These are phyloP conservation scores for Chymomyza procnemis DNA, from an alignment of 2,888 invertebrate genomes.

Conservation along the genomic window DNA sequence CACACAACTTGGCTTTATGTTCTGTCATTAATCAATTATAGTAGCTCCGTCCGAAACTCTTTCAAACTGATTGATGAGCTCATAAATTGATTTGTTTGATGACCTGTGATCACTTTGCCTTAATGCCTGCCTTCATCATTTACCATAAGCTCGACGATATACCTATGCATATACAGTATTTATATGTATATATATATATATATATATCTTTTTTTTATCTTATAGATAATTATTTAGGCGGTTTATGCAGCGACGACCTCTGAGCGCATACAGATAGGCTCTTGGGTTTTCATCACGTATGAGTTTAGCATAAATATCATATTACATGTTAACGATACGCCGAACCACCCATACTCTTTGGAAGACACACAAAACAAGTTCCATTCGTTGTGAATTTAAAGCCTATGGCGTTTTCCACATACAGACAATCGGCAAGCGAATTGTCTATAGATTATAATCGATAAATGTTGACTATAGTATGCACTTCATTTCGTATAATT, in stretches of 20 bases:
- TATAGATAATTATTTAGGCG: background rate
- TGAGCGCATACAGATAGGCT: background rate
- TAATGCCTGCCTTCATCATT: background rate
- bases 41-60: background rate
- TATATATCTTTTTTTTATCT: no score
- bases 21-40: conserved; percentile 43
- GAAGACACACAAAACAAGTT: background rate
- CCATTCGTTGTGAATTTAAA: background rate
- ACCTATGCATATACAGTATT: no score
- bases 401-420: background rate
- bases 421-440: background rate
- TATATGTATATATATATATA: background rate
- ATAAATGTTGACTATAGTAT: no score
- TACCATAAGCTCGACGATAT: background rate
- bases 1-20: conserved; percentile 32
- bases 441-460: no score
- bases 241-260: conserved; percentile 13
- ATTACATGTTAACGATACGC: background rate
- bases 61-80: conserved; percentile 12
- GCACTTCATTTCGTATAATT: no score
- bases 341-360: background rate
- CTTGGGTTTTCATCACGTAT: background rate
- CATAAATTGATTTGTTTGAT: conserved; percentile 38
- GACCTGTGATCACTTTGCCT: background rate
- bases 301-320: background rate